phyloP scores from a whole-genome alignment of 2,888 invertebrate genomes.

The Rhopalosiphum nymphaeae region DNA sequence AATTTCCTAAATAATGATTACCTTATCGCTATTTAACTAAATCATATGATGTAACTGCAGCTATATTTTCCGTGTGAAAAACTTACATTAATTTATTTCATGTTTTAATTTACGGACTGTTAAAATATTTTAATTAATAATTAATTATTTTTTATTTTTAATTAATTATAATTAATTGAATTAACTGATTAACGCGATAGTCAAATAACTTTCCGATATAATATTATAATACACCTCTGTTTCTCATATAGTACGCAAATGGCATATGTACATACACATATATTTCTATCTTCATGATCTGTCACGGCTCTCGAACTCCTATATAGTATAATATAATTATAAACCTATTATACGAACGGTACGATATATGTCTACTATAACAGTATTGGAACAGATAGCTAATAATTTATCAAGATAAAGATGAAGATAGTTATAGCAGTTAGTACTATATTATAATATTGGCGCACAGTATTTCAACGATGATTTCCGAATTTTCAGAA shows the following conservation, averaged over 20 bases:
- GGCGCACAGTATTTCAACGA: neutral
- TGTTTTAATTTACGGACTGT: neutral
- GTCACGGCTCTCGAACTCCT: conserved; percentile 17
- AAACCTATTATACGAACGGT: neutral
- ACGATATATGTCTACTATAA: neutral
- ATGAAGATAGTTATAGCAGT: neutral
- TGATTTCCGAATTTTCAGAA: neutral
- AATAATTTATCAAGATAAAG: too few relatives aligned
- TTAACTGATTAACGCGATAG: neutral
- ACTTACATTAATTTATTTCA: neutral
- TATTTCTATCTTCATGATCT: neutral
- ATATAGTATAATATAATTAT: neutral
- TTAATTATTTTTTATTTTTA: too few relatives aligned
- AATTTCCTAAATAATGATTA: neutral
- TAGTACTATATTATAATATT: neutral
- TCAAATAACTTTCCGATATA: neutral
- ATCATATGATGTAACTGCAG: neutral
- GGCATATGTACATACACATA: neutral
- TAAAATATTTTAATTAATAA: neutral
- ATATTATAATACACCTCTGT: neutral
- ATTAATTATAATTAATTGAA: neutral
- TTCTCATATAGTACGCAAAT: neutral
- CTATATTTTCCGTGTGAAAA: neutral
- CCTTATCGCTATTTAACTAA: neutral
- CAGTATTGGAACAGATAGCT: too few relatives aligned